Evolutionary conservation across 2,797 vertebrate species (phyloP).

Genomic region (Malacoraja senta): DNA sequence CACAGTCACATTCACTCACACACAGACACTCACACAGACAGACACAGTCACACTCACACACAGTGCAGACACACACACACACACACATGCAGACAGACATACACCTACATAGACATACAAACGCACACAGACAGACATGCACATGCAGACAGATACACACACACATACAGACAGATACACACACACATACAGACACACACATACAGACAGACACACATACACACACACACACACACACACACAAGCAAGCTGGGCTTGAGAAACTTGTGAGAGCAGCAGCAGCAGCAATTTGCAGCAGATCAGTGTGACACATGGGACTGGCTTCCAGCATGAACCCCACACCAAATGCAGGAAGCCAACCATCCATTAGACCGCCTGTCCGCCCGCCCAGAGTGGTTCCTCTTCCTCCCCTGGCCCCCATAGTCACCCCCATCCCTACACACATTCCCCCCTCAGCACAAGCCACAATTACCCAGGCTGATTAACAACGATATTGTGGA

Average conservation of each 20-base stretch:
- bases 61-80: too few relatives aligned
- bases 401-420: background rate
- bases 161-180: too few relatives aligned
- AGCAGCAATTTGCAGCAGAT: slow-evolving; percentile 14
- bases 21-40: too few relatives aligned
- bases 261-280: background rate
- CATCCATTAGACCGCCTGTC: background rate
- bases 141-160: background rate
- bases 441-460: background rate
- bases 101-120: too few relatives aligned
- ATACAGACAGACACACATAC: background rate
- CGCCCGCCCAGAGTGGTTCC: too few relatives aligned
- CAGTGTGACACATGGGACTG: slow-evolving; percentile 17
- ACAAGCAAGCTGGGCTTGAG: background rate
- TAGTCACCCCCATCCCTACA: background rate
- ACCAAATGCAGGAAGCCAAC: slow-evolving; percentile 16
- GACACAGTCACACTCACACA: too few relatives aligned
- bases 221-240: background rate
- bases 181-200: background rate
- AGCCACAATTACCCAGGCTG: background rate
- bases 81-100: background rate
- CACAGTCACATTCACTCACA: too few relatives aligned
- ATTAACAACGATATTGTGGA: slow-evolving; percentile 18
- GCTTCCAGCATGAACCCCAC: slow-evolving; percentile 12
- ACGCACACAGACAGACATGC: too few relatives aligned